Percentiles rank a stretch among this genome's conserved stretches.
Evolutionary conservation across 2,797 vertebrate species (phyloP).

Genomic region (Schizopygopsis pylzovi): DNA sequence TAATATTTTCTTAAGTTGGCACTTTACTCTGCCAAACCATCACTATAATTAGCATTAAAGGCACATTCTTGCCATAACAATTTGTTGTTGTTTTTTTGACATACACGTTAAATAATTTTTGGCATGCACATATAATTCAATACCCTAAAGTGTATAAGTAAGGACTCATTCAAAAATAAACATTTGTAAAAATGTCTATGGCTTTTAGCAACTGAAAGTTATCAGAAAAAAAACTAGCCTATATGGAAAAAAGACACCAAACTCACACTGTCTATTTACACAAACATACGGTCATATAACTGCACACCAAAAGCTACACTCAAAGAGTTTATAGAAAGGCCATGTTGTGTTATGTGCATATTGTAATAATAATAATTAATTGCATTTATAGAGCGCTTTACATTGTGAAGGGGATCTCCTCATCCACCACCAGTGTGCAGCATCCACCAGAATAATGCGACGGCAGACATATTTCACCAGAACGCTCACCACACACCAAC

Average conservation of each 20-base stretch:
- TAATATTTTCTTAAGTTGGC: conserved; percentile 7
- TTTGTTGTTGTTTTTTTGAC: not conserved
- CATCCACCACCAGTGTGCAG: no score
- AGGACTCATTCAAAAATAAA: not conserved
- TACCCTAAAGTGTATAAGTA: conserved; percentile 3
- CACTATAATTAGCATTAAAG: not conserved
- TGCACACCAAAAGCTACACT: conserved; percentile 21
- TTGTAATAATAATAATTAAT: no score
- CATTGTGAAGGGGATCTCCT: no score
- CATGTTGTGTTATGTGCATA: conserved; percentile 5
- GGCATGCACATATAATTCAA: conserved; percentile 28
- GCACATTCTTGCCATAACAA: not conserved
- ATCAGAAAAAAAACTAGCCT: not conserved
- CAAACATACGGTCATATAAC: not conserved
- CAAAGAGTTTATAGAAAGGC: conserved; percentile 9
- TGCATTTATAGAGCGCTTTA: no score
- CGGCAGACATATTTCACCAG: no score
- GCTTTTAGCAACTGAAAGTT: conserved; percentile 24
- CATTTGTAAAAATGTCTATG: not conserved
- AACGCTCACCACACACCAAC: no score
- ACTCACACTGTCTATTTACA: conserved; percentile 24
- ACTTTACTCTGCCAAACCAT: conserved; percentile 9
- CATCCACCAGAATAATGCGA: no score
- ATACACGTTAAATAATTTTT: not conserved
- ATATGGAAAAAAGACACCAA: not conserved